Conservation (phyloP, 2,888 invertebrate genomes). For the Cephus rjabovi region DNA sequence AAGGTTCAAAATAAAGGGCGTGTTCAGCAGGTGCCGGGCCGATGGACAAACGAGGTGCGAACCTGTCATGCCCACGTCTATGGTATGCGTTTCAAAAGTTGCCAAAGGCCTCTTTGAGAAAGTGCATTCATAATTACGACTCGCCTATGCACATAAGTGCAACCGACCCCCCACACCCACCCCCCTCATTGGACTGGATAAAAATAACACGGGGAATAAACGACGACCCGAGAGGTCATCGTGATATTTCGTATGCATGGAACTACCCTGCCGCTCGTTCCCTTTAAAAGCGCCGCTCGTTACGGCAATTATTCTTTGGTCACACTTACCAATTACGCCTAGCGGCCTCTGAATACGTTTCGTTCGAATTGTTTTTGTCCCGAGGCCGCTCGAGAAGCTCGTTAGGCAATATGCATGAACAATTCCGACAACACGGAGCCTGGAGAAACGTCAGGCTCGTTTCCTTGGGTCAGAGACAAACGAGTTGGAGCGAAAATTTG, state of each 20-base stretch:
- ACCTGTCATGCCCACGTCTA: neutral
- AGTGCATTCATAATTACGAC: too few species aligned
- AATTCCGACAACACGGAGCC: too few species aligned
- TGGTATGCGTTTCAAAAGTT: too few species aligned
- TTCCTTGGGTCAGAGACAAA: too few species aligned
- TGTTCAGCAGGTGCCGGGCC: conserved; percentile 48
- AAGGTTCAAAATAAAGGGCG: conserved; percentile 31
- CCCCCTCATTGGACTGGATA: neutral
- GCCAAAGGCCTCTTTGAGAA: too few species aligned
- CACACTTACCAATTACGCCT: conserved; percentile 15
- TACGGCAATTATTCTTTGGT: conserved; percentile 11
- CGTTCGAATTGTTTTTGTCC: conserved; percentile 13
- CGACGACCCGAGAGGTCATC: neutral
- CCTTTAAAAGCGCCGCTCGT: conserved; percentile 1
- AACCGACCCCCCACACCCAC: too few species aligned
- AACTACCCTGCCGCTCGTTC: neutral
- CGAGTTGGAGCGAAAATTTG: too few species aligned
- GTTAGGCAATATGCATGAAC: too few species aligned
- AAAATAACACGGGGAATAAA: neutral
- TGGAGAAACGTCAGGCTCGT: too few species aligned
- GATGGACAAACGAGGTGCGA: conserved; percentile 25
- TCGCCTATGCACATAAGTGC: too few species aligned
- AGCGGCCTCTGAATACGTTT: conserved; percentile 13
- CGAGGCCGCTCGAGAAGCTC: neutral
- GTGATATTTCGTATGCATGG: conserved; percentile 14